Evolutionary conservation across 2,888 invertebrate species (phyloP).

Genomic region (Nomada goodeniana): DNA sequence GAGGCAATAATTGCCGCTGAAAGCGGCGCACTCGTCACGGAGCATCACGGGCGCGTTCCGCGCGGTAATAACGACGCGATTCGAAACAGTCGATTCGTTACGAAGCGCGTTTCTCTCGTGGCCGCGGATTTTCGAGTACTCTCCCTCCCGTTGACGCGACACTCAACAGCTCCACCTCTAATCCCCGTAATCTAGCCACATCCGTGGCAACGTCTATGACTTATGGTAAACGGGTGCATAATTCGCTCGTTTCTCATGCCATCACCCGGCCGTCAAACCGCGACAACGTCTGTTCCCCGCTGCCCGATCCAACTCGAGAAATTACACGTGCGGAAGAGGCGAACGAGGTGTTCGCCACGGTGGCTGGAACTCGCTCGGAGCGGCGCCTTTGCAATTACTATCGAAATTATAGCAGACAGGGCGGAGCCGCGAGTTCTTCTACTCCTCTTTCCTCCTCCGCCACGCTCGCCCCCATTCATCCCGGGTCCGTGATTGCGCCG

Average conservation of each 20-base stretch:
- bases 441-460: background rate
- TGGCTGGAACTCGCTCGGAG: background rate
- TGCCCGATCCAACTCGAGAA: slow-evolving; percentile 48
- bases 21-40: slow-evolving; percentile 19
- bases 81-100: slow-evolving; percentile 65
- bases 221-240: slow-evolving; percentile 77
- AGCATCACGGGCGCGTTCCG: slow-evolving; percentile 41
- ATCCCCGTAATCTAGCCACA: slow-evolving; percentile 61
- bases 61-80: slow-evolving; percentile 43
- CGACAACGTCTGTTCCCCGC: slow-evolving; percentile 49
- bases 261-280: slow-evolving; percentile 72
- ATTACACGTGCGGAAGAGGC: slow-evolving; percentile 44
- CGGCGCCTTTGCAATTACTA: slow-evolving; percentile 26
- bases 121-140: slow-evolving; percentile 42
- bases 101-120: slow-evolving; percentile 25
- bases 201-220: slow-evolving; percentile 64
- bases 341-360: slow-evolving; percentile 1
- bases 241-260: slow-evolving; percentile 77
- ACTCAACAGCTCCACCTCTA: slow-evolving; percentile 59
- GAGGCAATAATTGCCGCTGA: slow-evolving; percentile 27
- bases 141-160: slow-evolving; percentile 9
- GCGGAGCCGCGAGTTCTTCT: background rate
- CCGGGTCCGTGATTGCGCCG: background rate
- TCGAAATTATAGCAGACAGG: slow-evolving; percentile 26
- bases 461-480: slow-evolving; percentile 9